Evolutionary conservation across 2,888 invertebrate species (phyloP).

Genomic region (Luperina testacea): DNA sequence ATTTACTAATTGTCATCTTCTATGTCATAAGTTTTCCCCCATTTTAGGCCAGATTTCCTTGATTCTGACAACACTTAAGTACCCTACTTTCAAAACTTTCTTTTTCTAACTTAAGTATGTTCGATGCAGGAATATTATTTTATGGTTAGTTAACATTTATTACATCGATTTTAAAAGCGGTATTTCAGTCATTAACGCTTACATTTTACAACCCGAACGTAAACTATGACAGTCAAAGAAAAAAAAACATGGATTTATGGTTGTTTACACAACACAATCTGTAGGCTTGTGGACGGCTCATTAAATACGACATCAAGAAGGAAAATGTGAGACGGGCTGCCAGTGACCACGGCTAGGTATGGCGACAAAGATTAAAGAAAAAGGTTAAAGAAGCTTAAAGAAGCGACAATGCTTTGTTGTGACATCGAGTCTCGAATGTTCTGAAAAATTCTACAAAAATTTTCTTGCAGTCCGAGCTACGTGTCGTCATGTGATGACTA

Average conservation of each 20-base stretch:
- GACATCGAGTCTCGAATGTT: conserved; percentile 2
- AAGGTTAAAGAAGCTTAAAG: conserved; percentile 42
- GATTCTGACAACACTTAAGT: no score
- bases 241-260: conserved; percentile 72
- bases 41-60: neutral
- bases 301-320: conserved; percentile 84
- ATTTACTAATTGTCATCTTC: neutral
- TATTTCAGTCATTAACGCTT: conserved; percentile 61
- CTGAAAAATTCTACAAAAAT: neutral
- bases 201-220: conserved; percentile 63
- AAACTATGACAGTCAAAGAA: conserved; percentile 67
- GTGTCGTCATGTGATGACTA: neutral
- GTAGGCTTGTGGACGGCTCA: conserved; percentile 76
- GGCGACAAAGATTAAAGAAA: conserved; percentile 65
- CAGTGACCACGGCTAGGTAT: conserved; percentile 67
- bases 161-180: conserved; percentile 39
- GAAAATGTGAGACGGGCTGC: conserved; percentile 70
- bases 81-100: neutral
- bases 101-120: neutral
- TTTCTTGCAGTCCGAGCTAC: neutral
- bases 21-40: no score
- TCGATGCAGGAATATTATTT: neutral
- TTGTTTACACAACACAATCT: conserved; percentile 74
- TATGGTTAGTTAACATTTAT: conserved; percentile 38
- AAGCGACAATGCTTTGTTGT: conserved; percentile 15